phyloP scores from a whole-genome alignment of 2,797 vertebrate species.

The Pyrocephalus nanus region DNA sequence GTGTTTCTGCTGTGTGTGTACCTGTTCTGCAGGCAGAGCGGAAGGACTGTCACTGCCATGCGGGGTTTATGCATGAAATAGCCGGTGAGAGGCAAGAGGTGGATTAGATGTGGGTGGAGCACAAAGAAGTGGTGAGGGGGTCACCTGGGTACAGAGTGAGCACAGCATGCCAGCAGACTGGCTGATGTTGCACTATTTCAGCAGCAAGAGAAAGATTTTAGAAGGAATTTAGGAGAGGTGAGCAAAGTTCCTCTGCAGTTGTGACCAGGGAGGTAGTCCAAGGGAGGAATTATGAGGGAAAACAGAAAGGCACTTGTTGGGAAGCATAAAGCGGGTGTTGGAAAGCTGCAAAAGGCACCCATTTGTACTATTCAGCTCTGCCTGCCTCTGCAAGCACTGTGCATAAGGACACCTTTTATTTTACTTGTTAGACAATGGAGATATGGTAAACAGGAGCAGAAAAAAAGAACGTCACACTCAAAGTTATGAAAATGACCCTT shows the following conservation, averaged over 20 bases:
- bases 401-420: background rate
- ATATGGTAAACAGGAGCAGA: background rate
- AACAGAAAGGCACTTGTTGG: background rate
- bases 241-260: background rate
- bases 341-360: background rate
- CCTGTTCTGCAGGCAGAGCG: accelerated
- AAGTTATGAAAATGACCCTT: background rate
- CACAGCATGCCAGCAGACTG: accelerated
- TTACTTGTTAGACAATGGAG: background rate
- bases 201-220: background rate
- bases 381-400: accelerated
- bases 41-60: background rate
- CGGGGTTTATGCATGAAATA: background rate
- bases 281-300: background rate
- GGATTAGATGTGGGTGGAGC: background rate
- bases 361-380: background rate
- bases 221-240: background rate
- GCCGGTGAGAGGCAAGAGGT: background rate
- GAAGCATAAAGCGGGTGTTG: background rate
- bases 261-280: background rate
- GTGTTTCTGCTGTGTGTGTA: background rate
- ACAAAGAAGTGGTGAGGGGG: background rate
- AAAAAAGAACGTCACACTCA: background rate
- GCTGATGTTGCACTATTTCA: background rate
- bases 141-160: background rate